A percentile compares a stretch with the other conserved stretches of the same genome.
Evolutionary conservation across 2,888 invertebrate genomes (phyloP).

Genomic region (Iselma pallidipennis): DNA sequence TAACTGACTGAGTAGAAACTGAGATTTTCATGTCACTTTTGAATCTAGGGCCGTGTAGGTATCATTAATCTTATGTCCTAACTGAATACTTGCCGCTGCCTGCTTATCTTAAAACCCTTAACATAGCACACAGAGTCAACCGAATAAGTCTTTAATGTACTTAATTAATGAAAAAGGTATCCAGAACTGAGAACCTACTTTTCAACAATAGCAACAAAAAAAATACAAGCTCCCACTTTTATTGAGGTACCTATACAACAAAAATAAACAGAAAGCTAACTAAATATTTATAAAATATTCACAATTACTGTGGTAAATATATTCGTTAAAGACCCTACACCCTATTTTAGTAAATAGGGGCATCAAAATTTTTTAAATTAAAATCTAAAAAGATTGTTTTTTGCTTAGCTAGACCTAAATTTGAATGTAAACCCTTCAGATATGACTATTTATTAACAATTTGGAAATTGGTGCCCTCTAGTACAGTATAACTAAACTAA

Average conservation of each 20-base stretch:
- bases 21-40: slow-evolving; percentile 59
- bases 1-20: slow-evolving; percentile 49
- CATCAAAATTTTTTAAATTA: too few relatives aligned
- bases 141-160: slow-evolving; percentile 48
- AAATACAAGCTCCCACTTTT: too few relatives aligned
- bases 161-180: slow-evolving; percentile 50
- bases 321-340: too few relatives aligned
- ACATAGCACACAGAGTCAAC: slow-evolving; percentile 42
- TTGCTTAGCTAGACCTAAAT: too few relatives aligned
- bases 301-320: too few relatives aligned
- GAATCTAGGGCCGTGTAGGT: slow-evolving; percentile 53
- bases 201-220: too few relatives aligned
- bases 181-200: background rate
- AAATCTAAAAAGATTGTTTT: too few relatives aligned
- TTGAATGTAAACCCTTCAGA: background rate
- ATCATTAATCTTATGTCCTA: slow-evolving; percentile 56
- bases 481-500: background rate
- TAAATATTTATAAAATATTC: too few relatives aligned
- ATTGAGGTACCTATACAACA: too few relatives aligned
- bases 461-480: background rate
- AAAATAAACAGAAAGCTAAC: background rate
- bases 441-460: background rate
- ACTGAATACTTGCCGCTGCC: slow-evolving; percentile 44
- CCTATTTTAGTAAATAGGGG: too few relatives aligned
- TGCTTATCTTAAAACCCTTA: slow-evolving; percentile 45